A percentile compares a stretch with the other conserved stretches of the same genome.
phyloP scores from a whole-genome alignment of 2,797 vertebrate species.

The Pangasius sanitwongsei region DNA sequence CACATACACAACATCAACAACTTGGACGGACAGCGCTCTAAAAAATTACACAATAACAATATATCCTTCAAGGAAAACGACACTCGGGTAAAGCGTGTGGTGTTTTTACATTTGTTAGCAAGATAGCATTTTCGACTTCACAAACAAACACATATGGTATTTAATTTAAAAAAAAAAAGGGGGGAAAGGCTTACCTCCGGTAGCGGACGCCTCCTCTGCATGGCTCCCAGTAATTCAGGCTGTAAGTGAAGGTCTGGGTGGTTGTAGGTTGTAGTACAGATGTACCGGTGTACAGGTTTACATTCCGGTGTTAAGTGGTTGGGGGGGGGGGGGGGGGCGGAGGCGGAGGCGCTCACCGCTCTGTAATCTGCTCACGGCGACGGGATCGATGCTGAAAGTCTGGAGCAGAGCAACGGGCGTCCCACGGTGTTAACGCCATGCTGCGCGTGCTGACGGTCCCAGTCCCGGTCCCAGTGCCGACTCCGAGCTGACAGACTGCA shows the following conservation, averaged over 20 bases:
- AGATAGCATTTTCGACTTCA: neutral
- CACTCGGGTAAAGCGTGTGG: neutral
- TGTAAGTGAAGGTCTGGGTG: neutral
- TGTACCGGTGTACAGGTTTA: neutral
- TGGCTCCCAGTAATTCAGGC: neutral
- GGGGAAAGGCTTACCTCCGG: neutral
- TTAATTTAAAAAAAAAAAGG: no score
- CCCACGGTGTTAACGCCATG: constrained; percentile 28
- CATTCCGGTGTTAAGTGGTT: neutral
- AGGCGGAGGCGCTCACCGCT: neutral
- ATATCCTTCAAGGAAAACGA: neutral
- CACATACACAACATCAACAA: neutral
- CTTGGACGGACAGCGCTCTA: neutral
- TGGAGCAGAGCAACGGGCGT: constrained; percentile 62
- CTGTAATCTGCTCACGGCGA: constrained; percentile 46
- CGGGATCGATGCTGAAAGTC: constrained; percentile 52
- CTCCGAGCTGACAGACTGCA: constrained; percentile 24
- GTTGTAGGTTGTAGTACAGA: neutral
- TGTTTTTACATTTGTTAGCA: neutral
- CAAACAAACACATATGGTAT: neutral
- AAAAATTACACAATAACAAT: neutral
- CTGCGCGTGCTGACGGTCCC: constrained; percentile 9
- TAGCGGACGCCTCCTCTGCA: constrained; percentile 23
- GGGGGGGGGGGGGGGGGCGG: neutral
- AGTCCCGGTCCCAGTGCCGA: neutral